phyloP scores from a whole-genome alignment of 92 coral and sea anemone species.

The Umimayanthus chanpuru region DNA sequence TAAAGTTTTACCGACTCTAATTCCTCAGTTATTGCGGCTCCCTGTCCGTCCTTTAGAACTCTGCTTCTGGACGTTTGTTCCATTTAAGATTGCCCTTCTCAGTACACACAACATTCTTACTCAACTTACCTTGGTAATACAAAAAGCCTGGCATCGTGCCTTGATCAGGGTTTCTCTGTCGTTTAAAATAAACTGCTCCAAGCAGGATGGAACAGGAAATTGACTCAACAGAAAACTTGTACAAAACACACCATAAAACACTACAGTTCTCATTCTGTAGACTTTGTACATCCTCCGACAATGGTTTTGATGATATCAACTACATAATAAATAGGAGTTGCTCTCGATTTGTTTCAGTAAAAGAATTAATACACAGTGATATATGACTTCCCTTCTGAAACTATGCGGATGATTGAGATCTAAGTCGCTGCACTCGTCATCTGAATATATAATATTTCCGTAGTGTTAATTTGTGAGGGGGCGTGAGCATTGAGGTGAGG shows the following conservation, averaged over 20 bases:
- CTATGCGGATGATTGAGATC: neutral
- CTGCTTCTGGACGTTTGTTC: neutral
- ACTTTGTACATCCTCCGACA: neutral
- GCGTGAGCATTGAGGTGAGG: neutral
- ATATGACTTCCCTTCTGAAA: no score
- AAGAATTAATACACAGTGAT: no score
- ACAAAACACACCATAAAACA: neutral
- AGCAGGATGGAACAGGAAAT: neutral
- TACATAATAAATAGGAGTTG: neutral
- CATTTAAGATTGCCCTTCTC: neutral
- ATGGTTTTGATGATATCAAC: neutral
- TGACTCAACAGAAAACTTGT: neutral
- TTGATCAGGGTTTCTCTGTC: conserved; percentile 13
- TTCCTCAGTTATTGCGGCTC: neutral
- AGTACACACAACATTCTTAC: neutral
- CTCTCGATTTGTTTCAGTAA: neutral
- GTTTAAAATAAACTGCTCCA: neutral
- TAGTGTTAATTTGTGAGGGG: neutral
- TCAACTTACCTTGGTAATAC: conserved; percentile 4
- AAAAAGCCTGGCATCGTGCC: conserved; percentile 11
- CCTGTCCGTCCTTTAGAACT: neutral
- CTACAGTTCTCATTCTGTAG: neutral
- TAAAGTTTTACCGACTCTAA: no score
- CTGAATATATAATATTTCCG: neutral
- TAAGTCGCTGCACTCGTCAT: neutral